Percentiles rank a stretch among this genome's conserved stretches.
Conservation (phyloP, 2,113 vertebrate genomes). For the Panurus biarmicus region DNA sequence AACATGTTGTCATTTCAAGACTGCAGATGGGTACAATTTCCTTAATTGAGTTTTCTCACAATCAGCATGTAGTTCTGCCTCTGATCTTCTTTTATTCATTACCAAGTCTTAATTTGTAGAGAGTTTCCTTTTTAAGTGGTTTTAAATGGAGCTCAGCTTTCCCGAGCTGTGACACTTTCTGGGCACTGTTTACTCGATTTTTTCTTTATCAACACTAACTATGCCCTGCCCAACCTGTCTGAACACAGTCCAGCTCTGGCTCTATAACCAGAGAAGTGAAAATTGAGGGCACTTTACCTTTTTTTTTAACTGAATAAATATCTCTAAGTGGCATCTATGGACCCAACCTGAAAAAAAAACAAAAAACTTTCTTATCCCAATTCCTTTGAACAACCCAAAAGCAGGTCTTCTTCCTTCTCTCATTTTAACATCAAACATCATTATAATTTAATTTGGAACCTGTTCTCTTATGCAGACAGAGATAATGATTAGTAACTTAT, state of each 20-base stretch:
- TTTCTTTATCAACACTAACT: conserved; percentile 2
- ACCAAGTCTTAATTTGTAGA: conserved; percentile 17
- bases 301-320: background rate
- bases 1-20: background rate
- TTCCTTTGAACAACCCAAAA: background rate
- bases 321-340: background rate
- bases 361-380: background rate
- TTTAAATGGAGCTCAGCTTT: conserved; percentile 27
- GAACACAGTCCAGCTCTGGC: background rate
- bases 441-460: background rate
- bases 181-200: background rate
- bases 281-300: background rate
- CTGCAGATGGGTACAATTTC: conserved; percentile 5
- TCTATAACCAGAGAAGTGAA: background rate
- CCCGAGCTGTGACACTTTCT: background rate
- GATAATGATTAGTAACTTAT: background rate
- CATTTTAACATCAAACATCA: background rate
- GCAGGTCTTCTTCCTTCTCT: background rate
- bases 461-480: background rate
- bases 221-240: background rate
- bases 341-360: background rate
- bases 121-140: conserved; percentile 29
- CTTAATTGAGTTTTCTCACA: conserved; percentile 1
- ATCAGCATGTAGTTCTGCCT: background rate
- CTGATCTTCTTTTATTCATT: conserved; percentile 7